Conservation (phyloP, 2,888 invertebrate species). For the Metallyticus violacea region DNA sequence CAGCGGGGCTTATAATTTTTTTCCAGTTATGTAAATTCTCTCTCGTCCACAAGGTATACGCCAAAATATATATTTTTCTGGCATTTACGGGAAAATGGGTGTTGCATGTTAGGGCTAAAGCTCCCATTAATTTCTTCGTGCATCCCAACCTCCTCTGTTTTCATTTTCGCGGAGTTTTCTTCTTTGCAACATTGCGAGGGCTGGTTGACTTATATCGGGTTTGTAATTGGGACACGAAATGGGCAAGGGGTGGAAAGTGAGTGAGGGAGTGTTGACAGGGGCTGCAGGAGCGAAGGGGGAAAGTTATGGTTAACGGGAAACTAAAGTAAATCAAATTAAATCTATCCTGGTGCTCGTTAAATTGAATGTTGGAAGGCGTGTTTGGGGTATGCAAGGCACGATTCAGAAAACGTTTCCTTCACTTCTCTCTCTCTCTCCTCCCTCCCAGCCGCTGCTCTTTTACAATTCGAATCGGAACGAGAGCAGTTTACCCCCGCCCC, state of each 20-base stretch:
- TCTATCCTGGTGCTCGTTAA: constrained; percentile 29
- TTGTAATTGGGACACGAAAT: constrained; percentile 12
- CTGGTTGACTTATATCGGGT: not conserved
- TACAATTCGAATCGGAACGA: constrained; percentile 10
- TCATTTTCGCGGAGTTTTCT: not conserved
- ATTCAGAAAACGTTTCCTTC: constrained; percentile 10
- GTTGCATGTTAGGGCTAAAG: not conserved
- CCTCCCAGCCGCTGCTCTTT: not conserved
- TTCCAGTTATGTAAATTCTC: constrained; percentile 3
- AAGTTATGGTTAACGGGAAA: constrained; percentile 28
- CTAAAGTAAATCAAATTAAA: constrained; percentile 31
- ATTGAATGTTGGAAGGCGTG: constrained; percentile 19
- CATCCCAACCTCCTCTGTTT: not conserved
- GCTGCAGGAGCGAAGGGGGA: not conserved
- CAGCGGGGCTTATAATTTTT: not conserved
- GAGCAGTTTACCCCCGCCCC: not conserved
- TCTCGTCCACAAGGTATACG: not conserved
- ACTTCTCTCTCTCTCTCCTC: not conserved
- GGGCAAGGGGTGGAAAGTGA: not conserved
- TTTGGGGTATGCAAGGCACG: constrained; percentile 25
- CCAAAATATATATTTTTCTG: not conserved
- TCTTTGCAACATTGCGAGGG: not conserved
- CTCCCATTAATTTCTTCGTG: not conserved
- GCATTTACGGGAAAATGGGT: not conserved
- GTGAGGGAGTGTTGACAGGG: not conserved